Evolutionary conservation across 2,797 vertebrate species (phyloP).

Genomic region (Cephalopachus bancanus): DNA sequence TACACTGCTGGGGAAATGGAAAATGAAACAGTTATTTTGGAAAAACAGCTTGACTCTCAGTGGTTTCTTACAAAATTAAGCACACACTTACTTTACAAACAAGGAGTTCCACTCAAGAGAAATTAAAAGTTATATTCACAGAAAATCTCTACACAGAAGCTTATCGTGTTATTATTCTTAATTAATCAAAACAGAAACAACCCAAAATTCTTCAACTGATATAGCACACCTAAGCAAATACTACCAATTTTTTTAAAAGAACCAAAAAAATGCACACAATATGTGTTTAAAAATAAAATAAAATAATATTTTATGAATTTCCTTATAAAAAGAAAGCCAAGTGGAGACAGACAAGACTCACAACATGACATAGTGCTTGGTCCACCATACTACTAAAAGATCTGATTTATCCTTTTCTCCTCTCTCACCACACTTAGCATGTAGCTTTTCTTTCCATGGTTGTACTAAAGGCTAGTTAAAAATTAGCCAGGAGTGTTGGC

Average conservation of each 20-base stretch:
- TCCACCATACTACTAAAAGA: not conserved
- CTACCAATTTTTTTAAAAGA: not conserved
- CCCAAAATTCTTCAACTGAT: not conserved
- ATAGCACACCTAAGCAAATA: not conserved
- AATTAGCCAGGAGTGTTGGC: no score
- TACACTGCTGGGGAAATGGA: not conserved
- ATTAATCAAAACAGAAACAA: not conserved
- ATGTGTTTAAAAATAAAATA: conserved; percentile 17
- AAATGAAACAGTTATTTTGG: not conserved
- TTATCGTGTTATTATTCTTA: conserved; percentile 12
- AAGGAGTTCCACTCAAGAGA: not conserved
- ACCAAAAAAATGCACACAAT: not conserved
- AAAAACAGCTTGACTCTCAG: not conserved
- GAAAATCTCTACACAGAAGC: not conserved
- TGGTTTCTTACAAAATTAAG: conserved; percentile 3
- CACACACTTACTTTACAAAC: not conserved
- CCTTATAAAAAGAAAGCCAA: not conserved
- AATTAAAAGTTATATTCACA: not conserved
- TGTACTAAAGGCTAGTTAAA: not conserved
- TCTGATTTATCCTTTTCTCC: not conserved
- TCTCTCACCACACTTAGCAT: not conserved
- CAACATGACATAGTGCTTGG: not conserved
- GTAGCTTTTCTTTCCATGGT: not conserved
- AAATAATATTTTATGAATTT: not conserved
- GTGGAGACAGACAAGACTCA: not conserved